Base-by-base conservation (phyloP, 2,797 vertebrate genomes). In the Antennarius maculatus region DNA sequence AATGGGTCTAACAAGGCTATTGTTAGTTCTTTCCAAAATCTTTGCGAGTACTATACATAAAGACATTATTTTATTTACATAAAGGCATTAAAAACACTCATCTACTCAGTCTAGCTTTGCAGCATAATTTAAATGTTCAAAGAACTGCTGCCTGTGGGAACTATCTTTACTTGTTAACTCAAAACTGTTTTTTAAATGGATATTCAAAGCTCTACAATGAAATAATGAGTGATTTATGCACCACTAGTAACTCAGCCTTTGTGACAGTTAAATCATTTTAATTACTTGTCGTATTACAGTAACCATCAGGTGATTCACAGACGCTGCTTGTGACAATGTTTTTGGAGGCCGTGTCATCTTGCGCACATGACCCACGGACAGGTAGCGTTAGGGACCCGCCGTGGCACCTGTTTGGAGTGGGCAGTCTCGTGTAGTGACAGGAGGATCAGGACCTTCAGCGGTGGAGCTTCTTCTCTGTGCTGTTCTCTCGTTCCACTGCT, bases 401-500 rank as follows among this genome's bases (percentile, higher is more conserved):
- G 61, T 34, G 71, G 60, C 53, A 42, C 53, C 45, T 27, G 17
- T 67, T 3, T 41, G 71, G 52, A 48, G 56, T 47, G 68, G 14
- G 60, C 48, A 37, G 68, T 49, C 29, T 68, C 9, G 70, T 68
- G 59, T 37, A 60, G 80, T 61, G 76, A 68, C 63, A 77, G 76
- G 4, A 41, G 66, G 41, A 17, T 7, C 29, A 54, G 51, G 81
- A 50, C 7, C 51, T 67, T 81, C 13, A 83, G 89, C 83, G 86
- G 85, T 68, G 52, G 66, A 65, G 74, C 74, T 75, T 14, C 34
- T 60, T 73, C 70, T 79, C 71, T 70, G 62, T 81, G 74, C 49
- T 81, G 71, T 77, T 48, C 72, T 45, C 86, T 87, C 75, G 66
- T 77, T 79, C 83, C 80, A 78, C 85, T 84, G 84, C 82, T 89